phyloP scores from a whole-genome alignment of 2,888 invertebrate genomes.

The Dioctria linearis region DNA sequence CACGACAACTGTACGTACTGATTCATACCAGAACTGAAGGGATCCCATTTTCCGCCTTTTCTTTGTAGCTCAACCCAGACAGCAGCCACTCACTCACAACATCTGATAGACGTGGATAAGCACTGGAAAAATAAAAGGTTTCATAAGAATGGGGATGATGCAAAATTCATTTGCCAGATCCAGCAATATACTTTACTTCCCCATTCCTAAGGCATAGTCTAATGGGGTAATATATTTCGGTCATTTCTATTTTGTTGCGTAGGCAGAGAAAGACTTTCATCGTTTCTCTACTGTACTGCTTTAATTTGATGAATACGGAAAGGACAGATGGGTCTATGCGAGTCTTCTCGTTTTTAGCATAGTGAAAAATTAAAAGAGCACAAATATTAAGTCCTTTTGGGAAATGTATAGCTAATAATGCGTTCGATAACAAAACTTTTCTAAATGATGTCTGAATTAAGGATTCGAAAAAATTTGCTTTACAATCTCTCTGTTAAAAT shows the following conservation, averaged over 20 bases:
- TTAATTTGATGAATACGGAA: neutral
- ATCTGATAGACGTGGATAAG: constrained; percentile 35
- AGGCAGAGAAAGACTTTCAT: constrained; percentile 5
- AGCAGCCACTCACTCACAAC: neutral
- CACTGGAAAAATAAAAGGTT: constrained; percentile 37
- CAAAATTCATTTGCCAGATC: constrained; percentile 54
- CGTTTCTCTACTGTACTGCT: constrained; percentile 19
- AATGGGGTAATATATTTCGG: constrained; percentile 38
- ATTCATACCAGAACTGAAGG: neutral
- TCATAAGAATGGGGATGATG: constrained; percentile 36
- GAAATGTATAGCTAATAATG: neutral
- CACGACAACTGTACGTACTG: neutral
- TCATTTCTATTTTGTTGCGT: constrained; percentile 3
- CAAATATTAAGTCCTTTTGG: neutral
- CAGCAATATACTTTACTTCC: constrained; percentile 40
- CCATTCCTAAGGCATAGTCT: neutral
- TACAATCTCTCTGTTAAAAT: no score
- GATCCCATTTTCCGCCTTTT: constrained; percentile 44
- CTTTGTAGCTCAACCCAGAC: constrained; percentile 15
- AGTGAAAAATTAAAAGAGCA: neutral
- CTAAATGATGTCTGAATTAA: neutral
- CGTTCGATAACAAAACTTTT: neutral
- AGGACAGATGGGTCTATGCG: neutral
- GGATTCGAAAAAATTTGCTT: no score
- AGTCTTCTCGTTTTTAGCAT: neutral